Percentiles rank a stretch among this genome's conserved stretches.
phyloP scores from a whole-genome alignment of 2,888 invertebrate genomes.

The Entomobrya multifasciata region DNA sequence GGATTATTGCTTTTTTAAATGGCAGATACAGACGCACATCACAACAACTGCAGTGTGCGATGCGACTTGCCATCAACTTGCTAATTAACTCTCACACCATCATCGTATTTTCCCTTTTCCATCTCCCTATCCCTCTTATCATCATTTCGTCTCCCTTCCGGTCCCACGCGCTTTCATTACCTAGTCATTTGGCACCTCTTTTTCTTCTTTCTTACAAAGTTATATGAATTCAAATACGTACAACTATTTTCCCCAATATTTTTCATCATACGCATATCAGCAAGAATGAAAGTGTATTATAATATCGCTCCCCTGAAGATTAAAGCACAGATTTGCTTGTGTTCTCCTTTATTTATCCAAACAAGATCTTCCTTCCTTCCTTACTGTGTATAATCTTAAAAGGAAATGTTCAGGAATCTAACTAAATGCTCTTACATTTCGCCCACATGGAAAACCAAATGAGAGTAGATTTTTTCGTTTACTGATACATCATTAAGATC shows the following conservation, averaged over 20 bases:
- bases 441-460: constrained; percentile 13
- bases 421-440: background rate
- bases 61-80: constrained; percentile 64
- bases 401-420: background rate
- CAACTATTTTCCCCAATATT: background rate
- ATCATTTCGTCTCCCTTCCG: constrained; percentile 71
- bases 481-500: no score
- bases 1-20: constrained; percentile 65
- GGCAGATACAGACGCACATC: constrained; percentile 27
- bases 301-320: background rate
- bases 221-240: constrained; percentile 25
- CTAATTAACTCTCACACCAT: constrained; percentile 78
- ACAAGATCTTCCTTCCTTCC: constrained; percentile 34
- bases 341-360: constrained; percentile 24
- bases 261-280: background rate
- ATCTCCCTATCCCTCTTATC: constrained; percentile 62
- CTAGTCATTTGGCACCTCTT: constrained; percentile 73
- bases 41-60: constrained; percentile 35
- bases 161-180: constrained; percentile 73
- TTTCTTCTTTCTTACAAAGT: background rate
- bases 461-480: no score
- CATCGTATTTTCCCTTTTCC: constrained; percentile 25
- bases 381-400: background rate
- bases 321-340: constrained; percentile 37
- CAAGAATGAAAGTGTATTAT: background rate